Evolutionary conservation across 2,113 vertebrate species (phyloP).

Genomic region (Plotosus lineatus): DNA sequence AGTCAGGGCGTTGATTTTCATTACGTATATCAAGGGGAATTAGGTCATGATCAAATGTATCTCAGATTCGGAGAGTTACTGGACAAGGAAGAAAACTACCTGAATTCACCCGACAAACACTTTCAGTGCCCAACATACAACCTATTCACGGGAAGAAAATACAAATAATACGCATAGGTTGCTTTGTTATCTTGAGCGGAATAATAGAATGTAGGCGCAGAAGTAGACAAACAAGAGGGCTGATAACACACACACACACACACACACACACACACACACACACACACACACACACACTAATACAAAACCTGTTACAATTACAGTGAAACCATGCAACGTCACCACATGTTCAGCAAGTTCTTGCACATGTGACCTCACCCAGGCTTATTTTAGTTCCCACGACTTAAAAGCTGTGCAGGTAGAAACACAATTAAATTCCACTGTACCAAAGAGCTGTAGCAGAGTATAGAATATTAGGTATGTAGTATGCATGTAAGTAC

Average conservation of each 20-base stretch:
- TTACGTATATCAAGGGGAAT: neutral
- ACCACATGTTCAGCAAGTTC: conserved; percentile 4
- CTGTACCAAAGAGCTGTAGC: neutral
- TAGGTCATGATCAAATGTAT: neutral
- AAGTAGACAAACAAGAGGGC: neutral
- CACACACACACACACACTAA: neutral
- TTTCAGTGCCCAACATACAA: neutral
- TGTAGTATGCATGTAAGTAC: too few relatives aligned
- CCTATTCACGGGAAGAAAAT: too few relatives aligned
- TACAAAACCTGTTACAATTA: conserved; percentile 55
- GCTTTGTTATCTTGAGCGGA: conserved; percentile 12
- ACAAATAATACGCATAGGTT: neutral
- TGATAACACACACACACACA: neutral
- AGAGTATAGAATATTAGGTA: neutral
- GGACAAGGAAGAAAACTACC: neutral
- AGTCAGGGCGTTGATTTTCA: neutral
- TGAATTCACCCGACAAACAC: neutral
- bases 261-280: neutral
- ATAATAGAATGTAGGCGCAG: neutral
- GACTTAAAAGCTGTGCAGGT: conserved; percentile 19
- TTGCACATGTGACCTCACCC: conserved; percentile 43
- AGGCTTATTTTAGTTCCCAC: conserved; percentile 32
- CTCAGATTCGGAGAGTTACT: neutral
- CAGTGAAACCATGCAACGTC: conserved; percentile 61
- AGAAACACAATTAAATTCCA: neutral